phyloP scores from a whole-genome alignment of 2,797 vertebrate genomes.

The Streptopelia turtur region DNA sequence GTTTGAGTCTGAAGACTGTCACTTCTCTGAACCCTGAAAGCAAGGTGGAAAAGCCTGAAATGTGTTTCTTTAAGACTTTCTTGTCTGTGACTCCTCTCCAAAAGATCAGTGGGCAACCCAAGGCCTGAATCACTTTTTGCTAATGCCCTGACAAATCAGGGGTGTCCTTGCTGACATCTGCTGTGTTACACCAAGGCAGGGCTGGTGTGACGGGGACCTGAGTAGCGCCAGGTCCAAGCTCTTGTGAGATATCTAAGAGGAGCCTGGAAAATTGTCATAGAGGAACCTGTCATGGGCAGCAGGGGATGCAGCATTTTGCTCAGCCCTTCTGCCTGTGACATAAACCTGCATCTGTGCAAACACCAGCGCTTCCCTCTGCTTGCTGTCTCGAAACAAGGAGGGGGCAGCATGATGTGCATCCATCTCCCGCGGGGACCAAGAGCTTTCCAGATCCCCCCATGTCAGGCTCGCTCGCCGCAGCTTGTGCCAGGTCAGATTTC shows the following conservation, averaged over 20 bases:
- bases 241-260: not conserved
- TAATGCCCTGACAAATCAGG: not conserved
- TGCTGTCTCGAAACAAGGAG: fast-evolving
- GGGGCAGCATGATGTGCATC: not conserved
- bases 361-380: not conserved
- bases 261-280: not conserved
- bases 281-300: not conserved
- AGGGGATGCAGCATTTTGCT: not conserved
- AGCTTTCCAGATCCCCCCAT: not conserved
- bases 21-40: not conserved
- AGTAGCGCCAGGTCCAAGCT: not conserved
- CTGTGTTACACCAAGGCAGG: not conserved
- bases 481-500: not conserved
- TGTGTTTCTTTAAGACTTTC: not conserved
- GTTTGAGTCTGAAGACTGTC: not conserved
- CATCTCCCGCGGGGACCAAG: not conserved
- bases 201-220: not conserved
- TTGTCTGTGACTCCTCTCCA: not conserved
- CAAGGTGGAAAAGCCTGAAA: not conserved
- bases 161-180: not conserved
- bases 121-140: not conserved
- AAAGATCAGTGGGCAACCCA: not conserved
- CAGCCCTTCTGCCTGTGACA: not conserved
- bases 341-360: conserved; percentile 19
- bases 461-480: not conserved